Base-by-base conservation (phyloP, 2,113 vertebrate genomes). In the Centropristis striata region DNA sequence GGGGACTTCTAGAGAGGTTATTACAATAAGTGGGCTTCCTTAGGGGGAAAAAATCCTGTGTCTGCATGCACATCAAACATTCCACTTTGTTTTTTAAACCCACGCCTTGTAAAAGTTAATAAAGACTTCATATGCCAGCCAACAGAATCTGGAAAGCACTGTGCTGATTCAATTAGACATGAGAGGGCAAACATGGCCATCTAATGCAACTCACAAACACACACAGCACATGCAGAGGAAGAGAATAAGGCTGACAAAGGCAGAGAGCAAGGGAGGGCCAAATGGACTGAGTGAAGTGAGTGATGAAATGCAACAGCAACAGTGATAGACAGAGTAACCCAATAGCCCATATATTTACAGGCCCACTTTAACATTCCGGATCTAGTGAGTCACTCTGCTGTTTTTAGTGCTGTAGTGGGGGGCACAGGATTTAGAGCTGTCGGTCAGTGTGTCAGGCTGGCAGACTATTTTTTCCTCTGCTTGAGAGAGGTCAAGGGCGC, bases 341-440 rank as follows among this genome's bases (percentile, higher is more conserved):
- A 86, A 90, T 80, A 90, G 87, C 68, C 74, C 72, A 64, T 88
- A 86, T 86, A 90, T 91, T 90, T 88, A 89, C 67, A 81, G 83
- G 75, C 28, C 55, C 67, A 70, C 87, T 90, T 89, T 88, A 63
- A 89, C 88, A 92, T 86, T 80, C 81, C 86, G 82, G 76, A 76
- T 27, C 46, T 42, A 58, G 71, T 7, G 51, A 88, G 86, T 89
- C 90, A 92, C 74, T 74, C 68, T 68, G 83, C 91, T 88, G 79
- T 86, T 91, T 92, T 90, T 87, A 90, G 85, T 59, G 80, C 58
- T 63, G 75, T 13, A 44, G 73, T 18, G 16, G 16, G 60, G 36
- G 71, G 18, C 16, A 10, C 46, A 60, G 68, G 50, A 80, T 91
- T 85, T 77, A 76, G 80, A 79, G 76, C 70, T 71, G 76, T 78